Evolutionary conservation across 2,888 invertebrate genomes (phyloP).

Genomic region (Peribatodes rhomboidaria): DNA sequence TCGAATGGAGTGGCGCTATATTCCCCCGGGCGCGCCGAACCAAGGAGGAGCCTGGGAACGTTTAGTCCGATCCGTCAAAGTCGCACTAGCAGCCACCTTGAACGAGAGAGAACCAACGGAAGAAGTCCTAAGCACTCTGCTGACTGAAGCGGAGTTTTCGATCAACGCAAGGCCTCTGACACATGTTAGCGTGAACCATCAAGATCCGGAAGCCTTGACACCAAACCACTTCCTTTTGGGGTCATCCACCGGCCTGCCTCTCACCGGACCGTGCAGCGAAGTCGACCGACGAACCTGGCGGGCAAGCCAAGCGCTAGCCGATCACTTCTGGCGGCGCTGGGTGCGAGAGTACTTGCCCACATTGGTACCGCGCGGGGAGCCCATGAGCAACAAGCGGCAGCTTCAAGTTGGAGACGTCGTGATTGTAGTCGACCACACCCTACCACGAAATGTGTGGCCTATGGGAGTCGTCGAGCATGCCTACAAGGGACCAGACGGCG

Average conservation of each 20-base stretch:
- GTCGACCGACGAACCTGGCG: conserved; percentile 1
- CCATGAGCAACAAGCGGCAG: background rate
- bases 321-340: conserved; percentile 13
- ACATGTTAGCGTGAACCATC: background rate
- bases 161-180: background rate
- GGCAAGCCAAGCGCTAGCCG: background rate
- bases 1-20: background rate
- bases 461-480: too few relatives aligned
- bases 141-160: conserved; percentile 2
- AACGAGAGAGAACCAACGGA: too few relatives aligned
- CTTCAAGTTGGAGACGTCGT: background rate
- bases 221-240: background rate
- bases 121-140: too few relatives aligned
- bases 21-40: background rate
- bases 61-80: too few relatives aligned
- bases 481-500: too few relatives aligned
- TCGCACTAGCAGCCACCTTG: too few relatives aligned
- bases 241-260: conserved; percentile 6
- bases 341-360: conserved; percentile 1
- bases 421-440: background rate
- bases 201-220: background rate
- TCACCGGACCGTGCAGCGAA: conserved; percentile 5
- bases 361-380: conserved; percentile 22
- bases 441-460: background rate
- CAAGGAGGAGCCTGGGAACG: too few relatives aligned